A percentile compares a stretch with the other conserved stretches of the same genome.
These are phyloP conservation scores for Dolichomitus sp. DNA, from an alignment of 2,888 invertebrate species.

Conservation along the genomic window DNA sequence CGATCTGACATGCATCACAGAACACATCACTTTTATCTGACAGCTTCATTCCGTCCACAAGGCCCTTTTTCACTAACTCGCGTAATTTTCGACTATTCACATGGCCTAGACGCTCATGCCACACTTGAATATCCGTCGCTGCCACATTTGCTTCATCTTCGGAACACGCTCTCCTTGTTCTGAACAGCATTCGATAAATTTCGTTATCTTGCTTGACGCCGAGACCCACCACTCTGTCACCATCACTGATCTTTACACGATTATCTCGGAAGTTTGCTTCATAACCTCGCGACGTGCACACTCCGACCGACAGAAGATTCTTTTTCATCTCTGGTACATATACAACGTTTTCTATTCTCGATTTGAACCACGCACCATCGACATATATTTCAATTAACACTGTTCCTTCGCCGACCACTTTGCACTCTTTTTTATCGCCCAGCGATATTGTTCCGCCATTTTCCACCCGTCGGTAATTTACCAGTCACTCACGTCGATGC, in stretches of 20 bases:
- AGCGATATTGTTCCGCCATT: conserved; percentile 45
- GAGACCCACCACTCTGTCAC: conserved; percentile 24
- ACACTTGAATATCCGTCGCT: background rate
- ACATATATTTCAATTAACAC: conserved; percentile 51
- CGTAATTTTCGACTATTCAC: background rate
- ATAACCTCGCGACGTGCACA: conserved; percentile 39
- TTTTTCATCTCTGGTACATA: conserved; percentile 18
- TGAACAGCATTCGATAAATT: conserved; percentile 60
- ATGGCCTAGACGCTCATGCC: conserved; percentile 33
- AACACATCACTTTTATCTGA: too few species aligned
- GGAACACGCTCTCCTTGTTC: background rate
- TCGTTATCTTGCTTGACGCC: conserved; percentile 62
- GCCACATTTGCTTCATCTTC: conserved; percentile 28
- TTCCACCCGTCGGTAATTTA: conserved; percentile 21
- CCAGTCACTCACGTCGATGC: conserved; percentile 57
- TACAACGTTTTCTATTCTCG: conserved; percentile 54
- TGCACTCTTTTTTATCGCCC: conserved; percentile 45
- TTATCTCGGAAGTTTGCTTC: conserved; percentile 30
- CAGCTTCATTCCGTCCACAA: background rate
- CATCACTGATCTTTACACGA: background rate
- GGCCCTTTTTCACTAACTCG: conserved; percentile 45
- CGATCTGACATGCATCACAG: conserved; percentile 26
- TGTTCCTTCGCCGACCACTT: conserved; percentile 41
- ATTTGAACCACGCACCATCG: conserved; percentile 21
- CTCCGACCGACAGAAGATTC: conserved; percentile 56